Evolutionary conservation across 2,888 invertebrate species (phyloP), one percentile per base, ranked within the genome.

Genomic region (Mesorhabditis sp.): DNA sequence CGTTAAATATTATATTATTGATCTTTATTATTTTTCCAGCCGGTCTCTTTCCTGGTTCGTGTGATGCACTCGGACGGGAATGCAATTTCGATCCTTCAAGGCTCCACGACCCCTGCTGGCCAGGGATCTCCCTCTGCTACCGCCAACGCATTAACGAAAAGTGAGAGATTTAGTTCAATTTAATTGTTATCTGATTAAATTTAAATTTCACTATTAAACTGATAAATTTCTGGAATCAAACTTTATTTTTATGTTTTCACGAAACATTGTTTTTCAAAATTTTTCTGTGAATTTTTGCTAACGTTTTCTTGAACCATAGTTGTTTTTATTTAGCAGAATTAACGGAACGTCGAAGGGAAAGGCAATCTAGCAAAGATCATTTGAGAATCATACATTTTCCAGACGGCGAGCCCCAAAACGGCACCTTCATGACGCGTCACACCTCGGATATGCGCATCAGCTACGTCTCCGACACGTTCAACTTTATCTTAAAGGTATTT

Each of bases 361-460:
- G 28, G 28, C 28, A 28, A 28, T 28, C 28, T 28, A 28, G 28
- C 28, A 28, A 28, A 28, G 28, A 28, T 28, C 28, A 28, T 28
- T 28, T 28, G 28, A 28, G 28, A 2, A 1, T 28, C 28, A 28
- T 28, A 28, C 2, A 66, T 43, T 70, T 70, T 58, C 73, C 77
- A 73, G 71, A 73, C 63, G 67, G 74, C 4, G 83, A 83, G 44
- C 70, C 79, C 6, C 74, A 80, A 15, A 74, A 70, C 62, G 81
- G 83, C n/a, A 72, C 76, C 4, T 82, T 78, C 74, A 81, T 79
- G 77, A 84, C 83, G 41, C 74, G 83, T 5, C 83, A 83, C 78
- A 83, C 83, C 0, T 83, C 81, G 67, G 83, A 83, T 69, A 83
- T 84, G 83, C 67, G 76, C n/a, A 81, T 84, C 66, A 74, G 76